Evolutionary conservation across 2,113 vertebrate species (phyloP), one percentile per base, ranked within the genome.

Genomic region (Colinus virginianus): DNA sequence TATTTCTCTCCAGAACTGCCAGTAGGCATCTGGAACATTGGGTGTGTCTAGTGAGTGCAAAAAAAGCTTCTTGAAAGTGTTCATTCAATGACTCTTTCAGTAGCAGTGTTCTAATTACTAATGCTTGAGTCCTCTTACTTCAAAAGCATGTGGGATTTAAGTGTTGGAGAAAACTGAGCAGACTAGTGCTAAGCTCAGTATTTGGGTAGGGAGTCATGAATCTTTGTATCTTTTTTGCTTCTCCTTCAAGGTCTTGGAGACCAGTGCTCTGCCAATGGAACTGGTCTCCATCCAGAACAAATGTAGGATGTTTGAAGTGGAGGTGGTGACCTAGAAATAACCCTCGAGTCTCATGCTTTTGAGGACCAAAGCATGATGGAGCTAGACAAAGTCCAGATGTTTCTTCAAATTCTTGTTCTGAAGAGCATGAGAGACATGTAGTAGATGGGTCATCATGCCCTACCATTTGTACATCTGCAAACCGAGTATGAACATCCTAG

Each of bases 1-100:
- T 30, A 5, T 30, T 55, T 78, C 61, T 23, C 17, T 69, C 56
- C 53, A 62, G 40, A 23, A 63, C 14, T 90, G 28, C 7, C 46
- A 30, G 5, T 1, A 15, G 25, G 7, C 55, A 56, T 76, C 0
- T 58, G 63, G 82, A 43, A 72, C 11, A 23, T 0, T 2, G 18
- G 25, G 7, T 75, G n/a, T 19, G 4, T 87, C 32, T 3, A 26
- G 22, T 4, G 64, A 20, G 7, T 7, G 25, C 7, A 42, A 2
- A 18, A 18, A 40, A 59, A 45, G 17, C 46, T 40, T 62, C 71
- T 36, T 21, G 15, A 56, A 38, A 89, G 11, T 4, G 4, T 25
- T 15, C 38, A 14, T 64, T 43, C n/a, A 32, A 51, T 3, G 13
- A 3, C n/a, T 75, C 63, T 78, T 74, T 10, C 26, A 9, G 6